Evolutionary conservation across 2,113 vertebrate species (phyloP), one percentile per base, ranked within the genome.

Genomic region (Dunckerocampus dactyliophorus): DNA sequence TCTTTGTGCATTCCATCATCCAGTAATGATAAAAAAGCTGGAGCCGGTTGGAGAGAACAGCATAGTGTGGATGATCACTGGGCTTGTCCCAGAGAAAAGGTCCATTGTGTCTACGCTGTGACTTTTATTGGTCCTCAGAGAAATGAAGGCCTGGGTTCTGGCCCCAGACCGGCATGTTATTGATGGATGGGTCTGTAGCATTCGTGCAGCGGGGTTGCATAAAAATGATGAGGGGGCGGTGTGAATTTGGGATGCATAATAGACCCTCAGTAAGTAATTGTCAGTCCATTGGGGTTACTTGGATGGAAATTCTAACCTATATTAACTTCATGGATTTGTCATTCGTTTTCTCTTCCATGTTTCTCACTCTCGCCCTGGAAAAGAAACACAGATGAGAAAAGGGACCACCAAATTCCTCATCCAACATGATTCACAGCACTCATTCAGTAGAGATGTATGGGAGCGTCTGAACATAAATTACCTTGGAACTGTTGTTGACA

Each of bases 41-140:
- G 43, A 75, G 67, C 64, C 56, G 31, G 70, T 82, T 78, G 58
- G 43, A 59, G 71, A 43, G 67, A 81, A 56, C 55, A 52, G 52
- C 77, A 69, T 55, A 71, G 55, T 34, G 60, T 70, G 59, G 82
- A 72, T 80, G 82, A 79, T 69, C 56, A 66, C 78, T 58, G 56
- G 21, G 62, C 62, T 56, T 59, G 63, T 76, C 37, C 45, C 65
- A 58, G 59, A 76, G 83, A 85, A 88, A 85, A 85, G 74, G 62
- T 60, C 82, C 77, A 73, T 88, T 83, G 75, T 85, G 82, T 88
- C 80, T 89, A 84, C 85, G 77, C 83, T 73, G 81, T 59, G 68
- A 62, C 67, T 80, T 87, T 88, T 89, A 89, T 85, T 76, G 81
- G 82, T 82, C 87, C 80, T 68, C 37, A 1, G 85, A 85, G 83